Evolutionary conservation across 2,888 invertebrate genomes (phyloP).

Genomic region (Athripsodes cinereus): DNA sequence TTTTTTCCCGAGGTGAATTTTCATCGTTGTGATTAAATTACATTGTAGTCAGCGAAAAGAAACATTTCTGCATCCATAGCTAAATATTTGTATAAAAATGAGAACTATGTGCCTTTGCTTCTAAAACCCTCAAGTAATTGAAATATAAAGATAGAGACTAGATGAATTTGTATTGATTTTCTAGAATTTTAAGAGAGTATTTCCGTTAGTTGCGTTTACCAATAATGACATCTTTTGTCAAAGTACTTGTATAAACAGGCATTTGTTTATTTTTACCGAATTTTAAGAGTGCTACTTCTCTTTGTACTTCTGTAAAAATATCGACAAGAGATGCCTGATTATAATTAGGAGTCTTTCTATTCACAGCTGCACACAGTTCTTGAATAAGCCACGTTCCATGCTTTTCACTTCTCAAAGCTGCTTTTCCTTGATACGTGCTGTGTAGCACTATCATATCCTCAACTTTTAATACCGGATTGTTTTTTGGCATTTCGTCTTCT

Average conservation of each 20-base stretch:
- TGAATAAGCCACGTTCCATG: background rate
- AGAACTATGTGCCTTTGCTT: no score
- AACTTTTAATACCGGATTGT: background rate
- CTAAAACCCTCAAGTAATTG: no score
- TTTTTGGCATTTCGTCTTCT: no score
- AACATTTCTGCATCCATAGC: no score
- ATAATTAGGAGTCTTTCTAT: background rate
- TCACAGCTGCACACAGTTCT: background rate
- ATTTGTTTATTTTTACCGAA: background rate
- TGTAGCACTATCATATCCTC: background rate
- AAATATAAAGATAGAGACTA: no score
- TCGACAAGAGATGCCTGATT: background rate
- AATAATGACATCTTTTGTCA: background rate
- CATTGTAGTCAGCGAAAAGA: no score
- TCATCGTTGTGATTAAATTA: no score
- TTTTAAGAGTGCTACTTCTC: background rate
- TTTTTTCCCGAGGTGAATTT: no score
- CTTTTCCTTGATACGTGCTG: background rate
- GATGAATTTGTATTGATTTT: no score
- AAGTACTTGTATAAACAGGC: background rate
- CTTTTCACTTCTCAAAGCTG: background rate
- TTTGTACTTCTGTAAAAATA: background rate
- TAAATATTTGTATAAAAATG: no score
- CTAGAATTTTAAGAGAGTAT: no score
- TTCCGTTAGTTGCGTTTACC: background rate